Conservation (phyloP, 2,888 invertebrate species). For the Hecatera dysodea region DNA sequence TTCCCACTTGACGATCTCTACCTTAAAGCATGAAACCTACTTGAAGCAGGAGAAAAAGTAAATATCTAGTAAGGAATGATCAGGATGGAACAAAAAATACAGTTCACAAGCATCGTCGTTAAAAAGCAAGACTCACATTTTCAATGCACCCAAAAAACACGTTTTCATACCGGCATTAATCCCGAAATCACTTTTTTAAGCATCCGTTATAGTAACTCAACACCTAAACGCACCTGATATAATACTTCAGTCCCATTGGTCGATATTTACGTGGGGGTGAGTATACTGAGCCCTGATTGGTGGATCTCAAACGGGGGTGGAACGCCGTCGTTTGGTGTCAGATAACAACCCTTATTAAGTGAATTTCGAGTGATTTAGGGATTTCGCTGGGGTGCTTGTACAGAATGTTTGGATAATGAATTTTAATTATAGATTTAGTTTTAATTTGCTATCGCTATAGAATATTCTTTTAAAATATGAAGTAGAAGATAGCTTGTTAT, state of each 20-base stretch:
- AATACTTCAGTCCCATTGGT: constrained; percentile 73
- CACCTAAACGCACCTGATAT: constrained; percentile 82
- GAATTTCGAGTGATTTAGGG: constrained; percentile 81
- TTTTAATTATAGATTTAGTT: constrained; percentile 49
- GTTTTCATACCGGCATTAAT: constrained; percentile 42
- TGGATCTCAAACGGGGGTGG: constrained; percentile 75
- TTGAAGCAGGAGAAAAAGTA: too few species aligned
- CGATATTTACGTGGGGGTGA: constrained; percentile 77
- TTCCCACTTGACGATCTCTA: too few species aligned
- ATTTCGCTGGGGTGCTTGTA: constrained; percentile 69
- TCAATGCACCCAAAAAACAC: constrained; percentile 8
- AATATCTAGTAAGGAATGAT: too few species aligned
- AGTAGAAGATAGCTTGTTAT: not conserved
- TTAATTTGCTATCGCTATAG: not conserved
- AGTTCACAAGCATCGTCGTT: not conserved
- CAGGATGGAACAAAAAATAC: too few species aligned
- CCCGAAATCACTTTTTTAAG: constrained; percentile 63
- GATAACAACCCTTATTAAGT: constrained; percentile 82
- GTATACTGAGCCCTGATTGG: constrained; percentile 75
- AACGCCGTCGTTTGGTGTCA: constrained; percentile 71
- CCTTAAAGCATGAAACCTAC: too few species aligned
- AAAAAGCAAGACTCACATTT: not conserved
- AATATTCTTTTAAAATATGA: not conserved
- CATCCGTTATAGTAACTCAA: constrained; percentile 73
- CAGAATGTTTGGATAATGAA: constrained; percentile 60